A percentile compares a stretch with the other conserved stretches of the same genome.
These are phyloP conservation scores for Orthosia gracilis DNA, from an alignment of 2,888 invertebrate species.

Conservation along the genomic window DNA sequence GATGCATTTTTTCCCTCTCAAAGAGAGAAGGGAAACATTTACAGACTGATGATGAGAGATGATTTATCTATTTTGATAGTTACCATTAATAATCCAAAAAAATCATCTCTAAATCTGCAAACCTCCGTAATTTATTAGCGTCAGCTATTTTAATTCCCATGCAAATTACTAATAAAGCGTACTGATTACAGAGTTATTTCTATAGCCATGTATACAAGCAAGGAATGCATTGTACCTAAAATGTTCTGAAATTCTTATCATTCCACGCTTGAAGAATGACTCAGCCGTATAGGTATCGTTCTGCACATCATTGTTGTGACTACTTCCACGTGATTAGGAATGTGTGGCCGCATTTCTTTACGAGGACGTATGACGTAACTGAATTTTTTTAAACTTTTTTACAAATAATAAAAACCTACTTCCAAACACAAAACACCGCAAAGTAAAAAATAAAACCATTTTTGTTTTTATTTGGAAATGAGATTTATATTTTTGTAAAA, in stretches of 20 bases:
- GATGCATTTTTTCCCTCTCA: too few relatives aligned
- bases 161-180: constrained; percentile 30
- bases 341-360: constrained; percentile 1
- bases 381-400: too few relatives aligned
- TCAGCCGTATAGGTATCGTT: constrained; percentile 19
- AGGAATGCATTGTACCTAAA: constrained; percentile 24
- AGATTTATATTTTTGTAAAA: too few relatives aligned
- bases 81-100: neutral
- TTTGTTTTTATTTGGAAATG: too few relatives aligned
- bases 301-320: constrained; percentile 37
- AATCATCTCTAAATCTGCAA: neutral
- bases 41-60: too few relatives aligned
- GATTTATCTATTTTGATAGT: too few relatives aligned
- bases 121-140: neutral
- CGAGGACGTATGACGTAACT: neutral
- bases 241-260: constrained; percentile 40
- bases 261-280: constrained; percentile 29
- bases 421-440: too few relatives aligned
- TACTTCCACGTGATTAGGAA: constrained; percentile 2
- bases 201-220: neutral
- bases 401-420: too few relatives aligned
- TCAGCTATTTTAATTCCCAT: constrained; percentile 1
- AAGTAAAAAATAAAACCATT: too few relatives aligned
- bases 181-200: constrained; percentile 32
- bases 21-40: too few relatives aligned